These are phyloP conservation scores for Eilema griseolum DNA, from an alignment of 2,888 invertebrate species.

Conservation along the genomic window DNA sequence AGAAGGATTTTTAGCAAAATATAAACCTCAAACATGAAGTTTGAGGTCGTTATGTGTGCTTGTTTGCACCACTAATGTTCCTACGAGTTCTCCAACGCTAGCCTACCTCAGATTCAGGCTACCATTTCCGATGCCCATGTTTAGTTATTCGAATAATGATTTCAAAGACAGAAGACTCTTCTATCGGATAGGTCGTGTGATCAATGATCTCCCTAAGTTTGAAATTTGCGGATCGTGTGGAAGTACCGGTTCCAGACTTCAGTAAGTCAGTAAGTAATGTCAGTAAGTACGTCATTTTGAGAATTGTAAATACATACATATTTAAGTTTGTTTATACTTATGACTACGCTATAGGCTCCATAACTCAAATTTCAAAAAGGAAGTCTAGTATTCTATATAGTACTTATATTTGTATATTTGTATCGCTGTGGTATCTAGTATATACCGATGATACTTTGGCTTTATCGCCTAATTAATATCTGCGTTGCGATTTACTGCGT, in stretches of 20 bases:
- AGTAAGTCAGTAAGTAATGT: no score
- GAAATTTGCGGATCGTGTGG: no score
- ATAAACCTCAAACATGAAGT: neutral
- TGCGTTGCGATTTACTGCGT: neutral
- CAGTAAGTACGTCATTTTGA: no score
- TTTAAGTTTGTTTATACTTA: no score
- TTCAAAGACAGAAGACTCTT: no score
- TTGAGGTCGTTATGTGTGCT: neutral
- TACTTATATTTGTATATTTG: neutral
- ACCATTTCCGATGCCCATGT: neutral
- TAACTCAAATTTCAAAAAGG: neutral
- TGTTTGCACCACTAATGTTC: neutral
- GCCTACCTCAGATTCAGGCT: neutral
- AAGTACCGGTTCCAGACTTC: no score
- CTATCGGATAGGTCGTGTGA: no score
- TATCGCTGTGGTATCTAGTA: neutral
- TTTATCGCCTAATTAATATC: slow-evolving; percentile 6
- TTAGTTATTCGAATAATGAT: no score
- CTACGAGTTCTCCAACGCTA: neutral
- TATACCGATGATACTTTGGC: neutral
- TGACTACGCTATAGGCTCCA: no score
- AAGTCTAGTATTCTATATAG: neutral
- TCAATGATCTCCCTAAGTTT: no score
- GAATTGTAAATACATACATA: no score
- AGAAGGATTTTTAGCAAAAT: neutral